These are phyloP conservation scores for Perca flavescens DNA, from an alignment of 2,113 vertebrate genomes.

Conservation along the genomic window DNA sequence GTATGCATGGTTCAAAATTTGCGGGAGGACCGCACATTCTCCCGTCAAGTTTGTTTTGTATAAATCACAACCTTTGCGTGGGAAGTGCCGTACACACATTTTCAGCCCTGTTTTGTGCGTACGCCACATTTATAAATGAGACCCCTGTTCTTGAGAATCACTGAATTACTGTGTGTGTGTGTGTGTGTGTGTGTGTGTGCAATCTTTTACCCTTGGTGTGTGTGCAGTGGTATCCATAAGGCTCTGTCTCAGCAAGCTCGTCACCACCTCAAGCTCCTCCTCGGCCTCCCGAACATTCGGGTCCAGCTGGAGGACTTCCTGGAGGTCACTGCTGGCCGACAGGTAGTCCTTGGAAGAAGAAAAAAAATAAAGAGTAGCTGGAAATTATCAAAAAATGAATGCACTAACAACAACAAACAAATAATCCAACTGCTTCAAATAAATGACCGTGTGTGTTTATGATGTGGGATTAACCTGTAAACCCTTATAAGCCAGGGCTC, in stretches of 20 bases:
- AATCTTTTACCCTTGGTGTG: slow-evolving; percentile 76
- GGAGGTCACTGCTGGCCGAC: slow-evolving; percentile 89
- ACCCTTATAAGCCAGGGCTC: slow-evolving; percentile 93
- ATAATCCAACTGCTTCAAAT: neutral
- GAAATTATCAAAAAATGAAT: no score
- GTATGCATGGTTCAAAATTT: no score
- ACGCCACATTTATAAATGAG: no score
- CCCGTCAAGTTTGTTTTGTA: no score
- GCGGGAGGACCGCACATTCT: no score
- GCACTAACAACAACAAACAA: neutral
- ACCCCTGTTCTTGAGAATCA: neutral
- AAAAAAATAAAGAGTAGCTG: neutral
- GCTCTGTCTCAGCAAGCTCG: slow-evolving; percentile 79
- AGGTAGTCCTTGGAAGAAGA: slow-evolving; percentile 87
- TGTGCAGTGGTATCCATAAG: slow-evolving; percentile 63
- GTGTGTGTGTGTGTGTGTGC: neutral
- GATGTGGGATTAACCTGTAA: slow-evolving; percentile 83
- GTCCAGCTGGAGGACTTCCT: slow-evolving; percentile 90
- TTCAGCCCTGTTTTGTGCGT: no score
- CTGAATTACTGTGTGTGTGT: neutral
- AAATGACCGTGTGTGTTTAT: neutral
- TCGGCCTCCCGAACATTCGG: slow-evolving; percentile 89
- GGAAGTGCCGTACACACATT: no score
- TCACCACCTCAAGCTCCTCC: slow-evolving; percentile 88
- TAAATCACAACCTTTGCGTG: no score